Evolutionary conservation across 2,888 invertebrate species (phyloP), one percentile per base, ranked within the genome.

Genomic region (Himalopsyche anomala): DNA sequence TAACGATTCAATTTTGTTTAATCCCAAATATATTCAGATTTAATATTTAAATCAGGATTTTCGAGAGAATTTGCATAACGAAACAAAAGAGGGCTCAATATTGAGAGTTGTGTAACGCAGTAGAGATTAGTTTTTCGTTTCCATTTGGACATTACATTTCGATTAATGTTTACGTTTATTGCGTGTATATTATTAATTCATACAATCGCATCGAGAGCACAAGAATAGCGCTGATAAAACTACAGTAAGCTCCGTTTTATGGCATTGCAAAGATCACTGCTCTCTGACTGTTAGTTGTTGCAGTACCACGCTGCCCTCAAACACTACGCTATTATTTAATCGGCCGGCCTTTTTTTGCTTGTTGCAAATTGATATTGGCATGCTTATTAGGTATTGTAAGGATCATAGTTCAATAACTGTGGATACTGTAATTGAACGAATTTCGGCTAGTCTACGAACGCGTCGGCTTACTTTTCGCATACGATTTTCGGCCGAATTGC

Each of bases 401-500:
- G 74, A 36, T 74, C 74, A 74, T 74, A 74, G 74, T 74, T 74
- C 74, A 74, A 36, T 36, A 15, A 74, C 74, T 28, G 74, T 74
- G 0, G 74, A 12, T 36, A 36, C 19, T 3, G 69, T 69, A 11
- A 69, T 28, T 69, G 8, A 69, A 38, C 38, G 74, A 5, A 38
- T 38, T 74, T 5, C 74, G 74, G 11, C 36, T 74, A 74, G 74
- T 74, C 28, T 3, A 15, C 51, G 15, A 51, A 51, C 5, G 51
- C 51, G 51, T 51, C 51, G 12, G 51, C 15, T 51, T 51, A 4
- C 3, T 51, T 51, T 45, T 45, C 40, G 40, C 5, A 40, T 40
- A 6, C 40, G 40, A 40, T 40, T 6, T 40, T 40, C 2, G 45
- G 11, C 11, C 45, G 45, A 45, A 45, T 40, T 40, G 40, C 5